A percentile compares a stretch with the other conserved stretches of the same genome.
Evolutionary conservation across 2,888 invertebrate species (phyloP).

Genomic region (Pachycephus smyrnensis): DNA sequence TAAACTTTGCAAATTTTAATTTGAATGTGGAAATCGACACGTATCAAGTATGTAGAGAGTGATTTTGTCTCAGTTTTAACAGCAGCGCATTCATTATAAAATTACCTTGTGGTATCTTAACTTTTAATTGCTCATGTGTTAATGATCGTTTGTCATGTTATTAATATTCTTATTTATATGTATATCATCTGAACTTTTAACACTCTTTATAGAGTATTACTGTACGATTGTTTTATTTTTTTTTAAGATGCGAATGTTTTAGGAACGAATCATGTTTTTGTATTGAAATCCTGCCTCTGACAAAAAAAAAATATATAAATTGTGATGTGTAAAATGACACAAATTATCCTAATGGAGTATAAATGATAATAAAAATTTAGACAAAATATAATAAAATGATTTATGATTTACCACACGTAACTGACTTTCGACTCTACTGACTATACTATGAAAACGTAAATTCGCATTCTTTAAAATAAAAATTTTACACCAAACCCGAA

Average conservation of each 20-base stretch:
- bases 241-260: neutral
- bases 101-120: neutral
- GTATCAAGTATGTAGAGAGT: neutral
- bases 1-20: neutral
- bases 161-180: neutral
- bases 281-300: neutral
- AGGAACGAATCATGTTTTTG: neutral
- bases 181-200: neutral
- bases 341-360: neutral
- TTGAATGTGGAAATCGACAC: neutral
- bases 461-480: neutral
- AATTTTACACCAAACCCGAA: neutral
- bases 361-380: neutral
- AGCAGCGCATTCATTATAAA: neutral
- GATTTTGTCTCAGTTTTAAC: neutral
- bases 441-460: neutral
- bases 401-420: neutral
- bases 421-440: neutral
- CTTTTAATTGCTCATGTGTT: neutral
- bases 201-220: neutral
- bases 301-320: neutral
- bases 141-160: neutral
- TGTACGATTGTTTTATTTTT: neutral
- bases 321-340: neutral
- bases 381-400: neutral